Percentiles rank a stretch among this genome's conserved stretches.
Conservation (phyloP, 2,113 vertebrate species). For the Cryptomyrus ogoouensis region DNA sequence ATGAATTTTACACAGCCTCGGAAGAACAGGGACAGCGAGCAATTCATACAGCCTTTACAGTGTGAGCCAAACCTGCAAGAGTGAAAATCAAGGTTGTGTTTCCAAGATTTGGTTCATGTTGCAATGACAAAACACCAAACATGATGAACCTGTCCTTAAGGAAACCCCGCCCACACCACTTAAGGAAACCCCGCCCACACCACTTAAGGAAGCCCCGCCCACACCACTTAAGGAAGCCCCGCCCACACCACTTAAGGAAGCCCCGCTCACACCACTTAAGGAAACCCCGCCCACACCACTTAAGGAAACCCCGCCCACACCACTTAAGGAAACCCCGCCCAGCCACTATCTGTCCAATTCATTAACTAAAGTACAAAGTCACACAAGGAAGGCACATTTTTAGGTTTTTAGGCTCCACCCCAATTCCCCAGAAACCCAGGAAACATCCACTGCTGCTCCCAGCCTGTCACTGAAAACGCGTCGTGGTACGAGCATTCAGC, state of each 20-base stretch:
- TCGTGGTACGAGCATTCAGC: neutral
- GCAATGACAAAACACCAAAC: neutral
- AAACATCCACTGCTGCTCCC: neutral
- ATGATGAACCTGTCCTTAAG: neutral
- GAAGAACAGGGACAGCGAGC: neutral
- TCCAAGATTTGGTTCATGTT: neutral
- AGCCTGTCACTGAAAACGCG: neutral
- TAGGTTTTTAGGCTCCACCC: neutral
- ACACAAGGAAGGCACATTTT: no score
- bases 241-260: no score
- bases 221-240: no score
- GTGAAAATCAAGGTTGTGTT: neutral
- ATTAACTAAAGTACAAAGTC: no score
- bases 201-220: no score
- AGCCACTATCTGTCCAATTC: no score
- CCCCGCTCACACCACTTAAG: no score
- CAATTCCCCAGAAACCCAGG: neutral
- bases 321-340: no score
- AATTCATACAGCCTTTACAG: no score
- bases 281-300: no score
- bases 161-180: neutral
- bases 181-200: no score
- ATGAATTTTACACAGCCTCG: neutral
- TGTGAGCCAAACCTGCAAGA: neutral
- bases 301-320: no score